Percentiles rank a stretch among this genome's conserved stretches.
phyloP scores from a whole-genome alignment of 2,797 vertebrate genomes.

The Orientallactaga sibirica region DNA sequence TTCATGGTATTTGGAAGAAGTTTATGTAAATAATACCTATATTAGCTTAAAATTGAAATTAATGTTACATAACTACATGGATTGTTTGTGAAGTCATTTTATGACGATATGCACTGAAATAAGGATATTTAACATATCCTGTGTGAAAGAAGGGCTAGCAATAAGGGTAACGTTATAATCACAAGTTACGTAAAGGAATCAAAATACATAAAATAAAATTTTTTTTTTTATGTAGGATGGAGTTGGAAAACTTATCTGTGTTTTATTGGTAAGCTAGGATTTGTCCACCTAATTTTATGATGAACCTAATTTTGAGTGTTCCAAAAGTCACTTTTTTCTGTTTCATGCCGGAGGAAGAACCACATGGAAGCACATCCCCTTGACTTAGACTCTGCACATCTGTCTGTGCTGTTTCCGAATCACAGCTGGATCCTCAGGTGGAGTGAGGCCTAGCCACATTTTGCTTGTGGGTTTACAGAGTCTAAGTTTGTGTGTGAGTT shows the following conservation, averaged over 20 bases:
- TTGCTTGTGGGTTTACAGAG: neutral
- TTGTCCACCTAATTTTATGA: no score
- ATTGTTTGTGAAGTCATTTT: neutral
- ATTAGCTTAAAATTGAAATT: neutral
- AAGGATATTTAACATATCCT: neutral
- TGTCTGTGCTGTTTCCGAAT: neutral
- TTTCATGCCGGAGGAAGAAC: neutral
- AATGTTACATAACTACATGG: neutral
- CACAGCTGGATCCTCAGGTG: neutral
- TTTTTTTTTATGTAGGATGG: neutral
- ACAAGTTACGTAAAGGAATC: neutral
- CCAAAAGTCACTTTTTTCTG: neutral
- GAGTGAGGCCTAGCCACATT: neutral
- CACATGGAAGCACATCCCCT: neutral
- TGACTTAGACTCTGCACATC: neutral
- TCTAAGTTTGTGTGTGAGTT: neutral
- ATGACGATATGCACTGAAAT: neutral
- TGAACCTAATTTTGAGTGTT: neutral
- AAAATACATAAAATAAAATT: neutral
- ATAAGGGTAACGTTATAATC: neutral
- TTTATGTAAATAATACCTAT: constrained; percentile 22
- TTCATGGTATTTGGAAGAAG: neutral
- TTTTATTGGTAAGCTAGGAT: no score
- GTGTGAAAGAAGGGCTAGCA: neutral
- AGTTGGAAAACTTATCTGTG: neutral